phyloP scores from a whole-genome alignment of 2,113 vertebrate genomes.

The Phyllostomus hastatus region DNA sequence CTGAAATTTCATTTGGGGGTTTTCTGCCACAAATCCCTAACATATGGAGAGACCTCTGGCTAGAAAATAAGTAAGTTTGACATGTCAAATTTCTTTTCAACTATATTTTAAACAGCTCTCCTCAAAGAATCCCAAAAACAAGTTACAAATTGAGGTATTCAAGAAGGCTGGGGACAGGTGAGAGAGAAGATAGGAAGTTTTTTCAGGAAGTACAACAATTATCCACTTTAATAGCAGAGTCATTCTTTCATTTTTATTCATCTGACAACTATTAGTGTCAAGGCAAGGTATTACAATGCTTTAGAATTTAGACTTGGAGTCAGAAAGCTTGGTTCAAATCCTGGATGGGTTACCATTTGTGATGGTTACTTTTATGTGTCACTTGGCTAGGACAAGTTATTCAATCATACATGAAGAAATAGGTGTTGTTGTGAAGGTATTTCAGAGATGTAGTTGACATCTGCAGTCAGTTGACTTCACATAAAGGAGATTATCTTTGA shows the following conservation, averaged over 20 bases:
- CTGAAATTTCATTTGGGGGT: constrained; percentile 71
- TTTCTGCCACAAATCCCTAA: constrained; percentile 62
- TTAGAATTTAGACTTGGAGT: neutral
- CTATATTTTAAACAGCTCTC: constrained; percentile 60
- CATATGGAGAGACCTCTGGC: constrained; percentile 54
- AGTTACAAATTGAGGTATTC: constrained; percentile 38
- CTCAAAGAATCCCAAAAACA: constrained; percentile 49
- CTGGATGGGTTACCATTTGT: neutral
- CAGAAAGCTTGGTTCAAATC: neutral
- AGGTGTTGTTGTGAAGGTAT: neutral
- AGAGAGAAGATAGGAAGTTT: neutral
- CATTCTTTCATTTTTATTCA: neutral
- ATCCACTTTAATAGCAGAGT: neutral
- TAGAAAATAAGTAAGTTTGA: constrained; percentile 12
- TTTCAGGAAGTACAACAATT: neutral
- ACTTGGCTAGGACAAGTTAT: neutral
- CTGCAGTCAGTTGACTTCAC: neutral
- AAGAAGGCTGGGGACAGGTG: neutral
- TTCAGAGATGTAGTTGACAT: neutral
- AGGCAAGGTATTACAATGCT: neutral
- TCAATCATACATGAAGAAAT: neutral
- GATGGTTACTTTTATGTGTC: neutral
- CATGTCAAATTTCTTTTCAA: constrained; percentile 55
- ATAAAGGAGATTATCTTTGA: neutral
- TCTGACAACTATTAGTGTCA: neutral